phyloP scores from a whole-genome alignment of 1,140 invertebrate genomes.

The Neodiprion virginianus region DNA sequence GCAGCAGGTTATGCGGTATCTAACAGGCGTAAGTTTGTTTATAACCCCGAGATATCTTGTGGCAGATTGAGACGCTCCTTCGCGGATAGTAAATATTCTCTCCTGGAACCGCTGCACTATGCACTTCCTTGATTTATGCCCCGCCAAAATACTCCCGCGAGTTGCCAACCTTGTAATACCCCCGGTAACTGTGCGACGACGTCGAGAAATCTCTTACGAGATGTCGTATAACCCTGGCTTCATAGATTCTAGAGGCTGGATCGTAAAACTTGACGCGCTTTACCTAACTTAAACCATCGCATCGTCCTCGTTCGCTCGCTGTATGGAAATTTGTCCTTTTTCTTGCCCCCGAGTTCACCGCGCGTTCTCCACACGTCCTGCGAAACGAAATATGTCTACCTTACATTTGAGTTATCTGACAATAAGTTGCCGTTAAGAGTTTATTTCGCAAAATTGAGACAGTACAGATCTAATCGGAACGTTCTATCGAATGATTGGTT shows the following conservation, averaged over 20 bases:
- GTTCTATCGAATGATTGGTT: too few relatives aligned
- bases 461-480: too few relatives aligned
- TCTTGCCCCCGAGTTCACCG: too few relatives aligned
- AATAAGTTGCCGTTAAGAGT: too few relatives aligned
- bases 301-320: too few relatives aligned
- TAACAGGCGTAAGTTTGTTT: conserved; percentile 50
- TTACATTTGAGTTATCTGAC: too few relatives aligned
- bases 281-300: not conserved
- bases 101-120: too few relatives aligned
- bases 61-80: conserved; percentile 52
- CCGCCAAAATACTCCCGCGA: not conserved
- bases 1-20: conserved; percentile 20
- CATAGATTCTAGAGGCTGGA: not conserved
- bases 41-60: conserved; percentile 43
- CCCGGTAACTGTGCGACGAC: not conserved
- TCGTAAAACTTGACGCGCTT: not conserved
- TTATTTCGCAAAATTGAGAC: too few relatives aligned
- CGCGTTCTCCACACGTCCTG: too few relatives aligned
- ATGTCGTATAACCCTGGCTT: not conserved
- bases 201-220: not conserved
- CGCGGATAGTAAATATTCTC: conserved; percentile 3
- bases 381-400: too few relatives aligned
- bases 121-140: too few relatives aligned
- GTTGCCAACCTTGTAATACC: not conserved
- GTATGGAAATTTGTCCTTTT: too few relatives aligned